A percentile compares a stretch with the other conserved stretches of the same genome.
Conservation (phyloP, 1,140 invertebrate genomes). For the Diachasma alloeum region DNA sequence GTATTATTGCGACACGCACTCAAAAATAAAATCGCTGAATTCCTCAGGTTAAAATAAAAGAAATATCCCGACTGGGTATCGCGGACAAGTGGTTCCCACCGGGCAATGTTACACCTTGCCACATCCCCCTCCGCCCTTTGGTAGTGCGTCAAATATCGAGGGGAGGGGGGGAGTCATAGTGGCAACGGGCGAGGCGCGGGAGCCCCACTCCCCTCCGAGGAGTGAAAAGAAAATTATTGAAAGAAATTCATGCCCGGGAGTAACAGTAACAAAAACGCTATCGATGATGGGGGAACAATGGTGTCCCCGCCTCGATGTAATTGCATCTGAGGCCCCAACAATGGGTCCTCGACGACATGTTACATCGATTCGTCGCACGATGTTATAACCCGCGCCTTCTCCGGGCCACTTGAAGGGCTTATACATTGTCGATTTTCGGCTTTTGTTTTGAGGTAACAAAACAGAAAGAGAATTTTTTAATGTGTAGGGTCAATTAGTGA, state of each 20-base stretch:
- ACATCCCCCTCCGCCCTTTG: neutral
- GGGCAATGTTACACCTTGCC: conserved; percentile 44
- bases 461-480: conserved; percentile 60
- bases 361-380: conserved; percentile 61
- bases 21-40: conserved; percentile 43
- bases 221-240: conserved; percentile 22
- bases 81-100: conserved; percentile 63
- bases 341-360: conserved; percentile 59
- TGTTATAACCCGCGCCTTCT: conserved; percentile 42
- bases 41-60: conserved; percentile 31
- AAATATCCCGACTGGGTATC: neutral
- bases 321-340: conserved; percentile 53
- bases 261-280: conserved; percentile 62
- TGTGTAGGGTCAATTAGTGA: conserved; percentile 57
- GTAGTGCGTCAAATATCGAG: neutral
- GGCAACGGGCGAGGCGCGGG: neutral
- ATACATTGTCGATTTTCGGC: conserved; percentile 55
- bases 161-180: neutral
- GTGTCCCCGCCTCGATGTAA: conserved; percentile 47
- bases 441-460: conserved; percentile 66
- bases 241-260: conserved; percentile 38
- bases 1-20: conserved; percentile 27
- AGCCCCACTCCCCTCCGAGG: neutral
- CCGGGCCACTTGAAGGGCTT: conserved; percentile 36
- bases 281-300: conserved; percentile 38